These are phyloP conservation scores for Gyps fulvus DNA, from an alignment of 2,113 vertebrate species.

Conservation along the genomic window DNA sequence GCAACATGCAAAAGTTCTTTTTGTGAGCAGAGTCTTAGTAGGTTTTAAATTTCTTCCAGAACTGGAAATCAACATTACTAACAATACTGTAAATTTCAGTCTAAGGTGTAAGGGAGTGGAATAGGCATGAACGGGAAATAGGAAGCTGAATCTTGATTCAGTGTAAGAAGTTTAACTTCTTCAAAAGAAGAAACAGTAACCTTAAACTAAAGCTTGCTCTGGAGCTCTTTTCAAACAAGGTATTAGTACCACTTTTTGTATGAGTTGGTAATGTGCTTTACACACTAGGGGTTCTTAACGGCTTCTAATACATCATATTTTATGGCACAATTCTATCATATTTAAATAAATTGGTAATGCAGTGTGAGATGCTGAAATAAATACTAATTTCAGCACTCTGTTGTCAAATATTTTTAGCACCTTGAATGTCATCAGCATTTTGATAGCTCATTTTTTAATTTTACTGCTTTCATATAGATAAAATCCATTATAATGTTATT, in stretches of 20 bases:
- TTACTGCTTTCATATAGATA: neutral
- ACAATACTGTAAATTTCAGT: neutral
- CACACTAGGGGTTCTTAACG: neutral
- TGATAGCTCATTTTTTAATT: neutral
- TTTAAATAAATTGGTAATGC: neutral
- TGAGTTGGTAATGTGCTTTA: neutral
- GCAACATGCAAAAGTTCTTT: neutral
- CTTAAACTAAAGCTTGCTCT: neutral
- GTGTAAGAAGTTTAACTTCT: neutral
- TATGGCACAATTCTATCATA: neutral
- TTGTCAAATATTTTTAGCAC: neutral
- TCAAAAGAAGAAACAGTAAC: neutral
- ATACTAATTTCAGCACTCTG: neutral
- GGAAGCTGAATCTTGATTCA: neutral
- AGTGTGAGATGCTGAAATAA: neutral
- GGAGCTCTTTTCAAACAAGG: neutral
- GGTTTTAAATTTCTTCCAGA: neutral
- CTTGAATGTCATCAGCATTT: neutral
- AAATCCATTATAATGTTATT: neutral
- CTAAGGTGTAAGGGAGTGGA: neutral
- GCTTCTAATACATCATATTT: neutral
- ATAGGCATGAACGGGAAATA: neutral
- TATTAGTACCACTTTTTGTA: neutral
- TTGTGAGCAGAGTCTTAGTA: neutral
- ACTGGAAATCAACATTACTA: neutral